Base-by-base conservation (phyloP, 2,888 invertebrate genomes). In the Lasiommata megera region DNA sequence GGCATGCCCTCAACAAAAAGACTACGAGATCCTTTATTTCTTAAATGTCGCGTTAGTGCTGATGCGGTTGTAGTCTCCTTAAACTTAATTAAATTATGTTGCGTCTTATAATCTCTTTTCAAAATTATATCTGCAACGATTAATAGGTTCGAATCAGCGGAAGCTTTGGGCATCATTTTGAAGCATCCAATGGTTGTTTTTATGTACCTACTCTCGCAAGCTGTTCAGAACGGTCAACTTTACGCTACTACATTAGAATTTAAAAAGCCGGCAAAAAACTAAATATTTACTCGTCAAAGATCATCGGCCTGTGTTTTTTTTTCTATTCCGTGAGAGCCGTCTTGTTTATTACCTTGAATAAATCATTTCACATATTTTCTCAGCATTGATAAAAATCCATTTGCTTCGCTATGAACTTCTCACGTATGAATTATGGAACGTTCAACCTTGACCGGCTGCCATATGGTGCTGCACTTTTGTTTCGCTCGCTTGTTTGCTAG, bases 381-480 rank as follows among this genome's bases (percentile, higher is more conserved):
- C 34, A 46, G n/a, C 38, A 48, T 3, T 54, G 41, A 54, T 51
- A 56, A 34, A 34, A 34, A 48, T 23, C 5, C 23, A 23, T 44
- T 51, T n/a, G 46, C 29, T 36, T 43, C 48, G 54, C 34, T 62
- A 37, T 53, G 58, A 55, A 52, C 44, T 56, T 54, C 54, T 57
- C 54, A 54, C 54, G 46, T 46, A 41, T 48, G 48, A 36, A 28
- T 29, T 46, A 46, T 58, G 52, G 56, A 47, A 53, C 55, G 52
- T 12, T 62, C 60, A 58, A 60, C 69, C 69, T 66, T 70, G 68
- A 66, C 69, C 64, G 38, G 57, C 18, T 50, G 57, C 69, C 69
- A 68, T 70, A 68, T 70, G 67, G 68, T 58, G 61, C 46, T 59
- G 54, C 60, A 60, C 54, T 64, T 60, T 58, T 58, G 41, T 64